Conservation (phyloP, 2,888 invertebrate species). For the Drosophila nr. medialis region DNA sequence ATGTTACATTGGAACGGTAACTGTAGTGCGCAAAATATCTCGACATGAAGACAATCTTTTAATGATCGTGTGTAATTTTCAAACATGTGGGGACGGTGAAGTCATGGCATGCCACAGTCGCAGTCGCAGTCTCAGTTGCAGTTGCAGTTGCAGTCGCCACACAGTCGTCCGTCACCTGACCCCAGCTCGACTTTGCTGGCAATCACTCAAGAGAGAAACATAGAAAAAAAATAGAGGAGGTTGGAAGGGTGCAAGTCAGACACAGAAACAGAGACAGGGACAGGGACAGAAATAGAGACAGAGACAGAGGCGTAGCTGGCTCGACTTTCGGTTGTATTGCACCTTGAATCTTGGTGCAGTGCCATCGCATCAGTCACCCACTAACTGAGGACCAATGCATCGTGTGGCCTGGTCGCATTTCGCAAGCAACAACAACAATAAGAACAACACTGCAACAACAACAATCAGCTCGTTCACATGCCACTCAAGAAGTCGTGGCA, state of each 20-base stretch:
- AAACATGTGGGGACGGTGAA: slow-evolving; percentile 66
- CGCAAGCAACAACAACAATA: slow-evolving; percentile 55
- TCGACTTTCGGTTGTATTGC: slow-evolving; percentile 73
- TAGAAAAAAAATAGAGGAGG: slow-evolving; percentile 1
- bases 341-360: slow-evolving; percentile 68
- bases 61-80: slow-evolving; percentile 83
- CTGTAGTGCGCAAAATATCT: slow-evolving; percentile 68
- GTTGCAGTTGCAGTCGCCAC: slow-evolving; percentile 38
- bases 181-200: slow-evolving; percentile 65
- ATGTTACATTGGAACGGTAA: slow-evolving; percentile 24
- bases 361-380: slow-evolving; percentile 75
- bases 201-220: slow-evolving; percentile 66
- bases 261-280: slow-evolving; percentile 5
- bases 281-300: neutral
- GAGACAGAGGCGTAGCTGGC: slow-evolving; percentile 50
- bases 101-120: slow-evolving; percentile 53
- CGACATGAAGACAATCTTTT: slow-evolving; percentile 81
- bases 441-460: slow-evolving; percentile 29
- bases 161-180: slow-evolving; percentile 74
- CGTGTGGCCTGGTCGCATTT: slow-evolving; percentile 69
- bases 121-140: slow-evolving; percentile 18
- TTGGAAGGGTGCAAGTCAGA: neutral
- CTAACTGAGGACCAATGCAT: slow-evolving; percentile 64
- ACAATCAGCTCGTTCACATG: slow-evolving; percentile 71
- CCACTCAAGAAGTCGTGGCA: slow-evolving; percentile 79